These are phyloP conservation scores for Poeciliopsis turrubarensis DNA, from an alignment of 2,113 vertebrate genomes.

Conservation along the genomic window DNA sequence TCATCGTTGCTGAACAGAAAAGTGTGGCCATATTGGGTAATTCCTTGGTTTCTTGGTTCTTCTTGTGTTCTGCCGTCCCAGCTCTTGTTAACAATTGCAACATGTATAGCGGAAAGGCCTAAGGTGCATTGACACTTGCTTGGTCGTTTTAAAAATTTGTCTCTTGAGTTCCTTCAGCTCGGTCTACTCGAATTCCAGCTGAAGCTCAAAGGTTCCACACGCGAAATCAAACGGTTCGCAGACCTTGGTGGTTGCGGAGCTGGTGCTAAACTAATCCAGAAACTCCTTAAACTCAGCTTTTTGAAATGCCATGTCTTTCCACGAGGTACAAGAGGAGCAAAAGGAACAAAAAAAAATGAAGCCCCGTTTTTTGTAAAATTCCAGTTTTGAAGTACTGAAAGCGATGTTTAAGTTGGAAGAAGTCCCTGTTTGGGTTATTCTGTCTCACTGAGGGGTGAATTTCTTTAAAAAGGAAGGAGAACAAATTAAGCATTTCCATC, in stretches of 20 bases:
- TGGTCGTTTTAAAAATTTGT: background rate
- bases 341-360: background rate
- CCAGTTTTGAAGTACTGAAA: slow-evolving; percentile 1
- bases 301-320: too few species aligned
- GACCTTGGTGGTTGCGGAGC: background rate
- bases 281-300: background rate
- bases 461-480: slow-evolving; percentile 29
- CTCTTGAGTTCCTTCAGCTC: background rate
- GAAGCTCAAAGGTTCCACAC: background rate
- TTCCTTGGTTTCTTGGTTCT: too few species aligned
- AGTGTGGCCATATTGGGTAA: too few species aligned
- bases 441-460: background rate
- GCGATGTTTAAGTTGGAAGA: slow-evolving; percentile 17
- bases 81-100: too few species aligned
- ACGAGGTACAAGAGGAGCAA: too few species aligned
- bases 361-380: background rate
- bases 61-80: too few species aligned
- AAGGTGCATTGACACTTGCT: too few species aligned
- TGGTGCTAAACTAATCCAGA: background rate
- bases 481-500: slow-evolving; percentile 36
- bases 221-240: background rate
- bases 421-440: background rate
- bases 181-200: background rate
- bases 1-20: too few species aligned
- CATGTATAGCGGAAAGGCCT: too few species aligned